Evolutionary conservation across 2,888 invertebrate genomes (phyloP), one percentile per base, ranked within the genome.

Genomic region (Phalera bucephala): DNA sequence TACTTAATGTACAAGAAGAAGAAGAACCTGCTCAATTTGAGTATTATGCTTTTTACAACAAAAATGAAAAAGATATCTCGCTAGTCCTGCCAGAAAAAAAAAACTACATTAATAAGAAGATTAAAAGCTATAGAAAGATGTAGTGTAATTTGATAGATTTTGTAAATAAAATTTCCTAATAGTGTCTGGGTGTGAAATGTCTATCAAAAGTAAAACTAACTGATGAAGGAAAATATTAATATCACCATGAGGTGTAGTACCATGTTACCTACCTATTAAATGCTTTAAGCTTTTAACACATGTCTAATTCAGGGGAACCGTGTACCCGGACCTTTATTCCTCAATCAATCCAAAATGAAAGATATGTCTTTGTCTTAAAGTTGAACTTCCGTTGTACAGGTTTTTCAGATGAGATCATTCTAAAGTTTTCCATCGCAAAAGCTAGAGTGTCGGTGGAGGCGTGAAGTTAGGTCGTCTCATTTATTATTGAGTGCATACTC

Each of bases 271-370:
- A 64, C 61, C 78, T 80, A 81, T 80, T 81, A 80, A 82, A 73
- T 78, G 77, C 75, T 82, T 84, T 83, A 80, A 80, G 82, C 83
- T 85, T 84, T 86, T 83, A 85, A 77, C 83, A 80, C 80, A 85
- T 85, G 80, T 77, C 83, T 84, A 85, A 86, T 86, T 85, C 85
- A 84, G 62, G 4, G 52, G 43, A 45, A 56, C 62, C 54, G 57
- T 65, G 55, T 66, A 49, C 32, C 52, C 55, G 57, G 60, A 55
- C 58, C 57, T 68, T 66, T 49, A 44, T 2, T 8, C 15, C 10
- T 13, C 7, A 12, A 14, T 3, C 51, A 33, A 23, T 29, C 35
- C n/a, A 60, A 45, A 47, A 37, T 33, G 6, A 43, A 49, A 62
- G 41, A 41, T 67, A 53, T 1, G 0, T 3, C 4, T 10, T 6